Conservation (phyloP, 1,140 invertebrate species). For the Lepidostoma basale region DNA sequence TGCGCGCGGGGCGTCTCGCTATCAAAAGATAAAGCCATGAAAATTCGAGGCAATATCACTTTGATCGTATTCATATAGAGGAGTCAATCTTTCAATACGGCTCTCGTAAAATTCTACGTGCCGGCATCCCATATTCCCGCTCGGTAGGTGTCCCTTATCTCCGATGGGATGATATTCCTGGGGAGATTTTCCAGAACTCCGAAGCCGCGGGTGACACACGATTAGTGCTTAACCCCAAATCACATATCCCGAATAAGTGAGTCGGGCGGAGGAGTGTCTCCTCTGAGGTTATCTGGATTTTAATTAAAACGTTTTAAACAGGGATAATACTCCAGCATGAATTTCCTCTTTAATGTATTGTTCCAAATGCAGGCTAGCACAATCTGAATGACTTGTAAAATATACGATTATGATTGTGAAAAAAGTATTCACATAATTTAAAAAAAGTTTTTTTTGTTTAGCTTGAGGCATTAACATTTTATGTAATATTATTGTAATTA, state of each 20-base stretch:
- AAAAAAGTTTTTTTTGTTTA: no score
- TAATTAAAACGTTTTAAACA: no score
- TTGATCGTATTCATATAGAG: constrained; percentile 22
- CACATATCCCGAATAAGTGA: constrained; percentile 41
- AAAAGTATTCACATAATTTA: no score
- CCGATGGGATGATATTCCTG: background rate
- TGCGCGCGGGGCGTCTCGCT: background rate
- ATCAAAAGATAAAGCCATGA: constrained; percentile 17
- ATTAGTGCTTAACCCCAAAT: constrained; percentile 40
- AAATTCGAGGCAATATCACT: constrained; percentile 16
- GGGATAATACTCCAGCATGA: no score
- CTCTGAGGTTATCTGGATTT: background rate
- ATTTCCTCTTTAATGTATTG: no score
- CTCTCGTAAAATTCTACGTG: constrained; percentile 42
- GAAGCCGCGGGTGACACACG: constrained; percentile 6
- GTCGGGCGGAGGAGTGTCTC: constrained; percentile 1
- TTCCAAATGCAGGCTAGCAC: no score
- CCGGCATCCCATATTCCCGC: constrained; percentile 28
- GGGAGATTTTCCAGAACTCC: constrained; percentile 4
- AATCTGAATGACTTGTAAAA: no score
- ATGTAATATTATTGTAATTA: no score
- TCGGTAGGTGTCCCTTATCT: constrained; percentile 4
- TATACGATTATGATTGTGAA: no score
- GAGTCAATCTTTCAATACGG: constrained; percentile 42
- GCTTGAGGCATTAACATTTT: no score